These are phyloP conservation scores for Hetaerina titia DNA, from an alignment of 2,888 invertebrate species.

Conservation along the genomic window DNA sequence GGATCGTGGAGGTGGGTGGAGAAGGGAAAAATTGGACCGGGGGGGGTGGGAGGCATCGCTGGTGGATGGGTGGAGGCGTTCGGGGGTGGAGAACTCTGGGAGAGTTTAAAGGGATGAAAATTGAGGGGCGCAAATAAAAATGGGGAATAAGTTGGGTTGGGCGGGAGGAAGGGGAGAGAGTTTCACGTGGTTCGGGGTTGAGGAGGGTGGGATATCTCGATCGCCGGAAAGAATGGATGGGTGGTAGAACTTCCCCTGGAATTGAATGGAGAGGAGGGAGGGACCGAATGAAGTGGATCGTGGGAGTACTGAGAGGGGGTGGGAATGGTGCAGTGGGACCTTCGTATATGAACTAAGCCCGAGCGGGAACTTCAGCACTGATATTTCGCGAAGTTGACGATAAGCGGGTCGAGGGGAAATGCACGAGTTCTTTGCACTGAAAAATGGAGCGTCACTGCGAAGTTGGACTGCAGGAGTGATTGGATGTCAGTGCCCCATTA, in stretches of 20 bases:
- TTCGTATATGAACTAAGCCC: background rate
- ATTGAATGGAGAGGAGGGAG: background rate
- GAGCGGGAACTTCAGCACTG: background rate
- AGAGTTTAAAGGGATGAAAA: background rate
- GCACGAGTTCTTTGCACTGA: background rate
- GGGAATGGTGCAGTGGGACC: background rate
- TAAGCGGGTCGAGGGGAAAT: background rate
- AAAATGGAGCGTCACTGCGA: background rate
- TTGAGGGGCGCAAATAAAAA: background rate
- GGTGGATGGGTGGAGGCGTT: too few species aligned
- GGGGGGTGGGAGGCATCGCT: too few species aligned
- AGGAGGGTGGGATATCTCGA: background rate
- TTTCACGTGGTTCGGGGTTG: background rate
- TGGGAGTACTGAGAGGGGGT: background rate
- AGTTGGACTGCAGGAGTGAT: background rate
- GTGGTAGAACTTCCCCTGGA: background rate
- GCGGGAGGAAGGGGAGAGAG: background rate
- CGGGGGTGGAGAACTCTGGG: background rate
- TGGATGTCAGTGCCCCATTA: too few species aligned
- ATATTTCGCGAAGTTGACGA: background rate
- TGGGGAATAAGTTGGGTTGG: background rate
- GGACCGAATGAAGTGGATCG: background rate
- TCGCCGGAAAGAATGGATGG: conserved; percentile 3
- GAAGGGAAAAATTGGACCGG: background rate
- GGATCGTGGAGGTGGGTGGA: background rate